Conservation (phyloP, 2,797 vertebrate genomes). For the Stomatorhinus walkeri region DNA sequence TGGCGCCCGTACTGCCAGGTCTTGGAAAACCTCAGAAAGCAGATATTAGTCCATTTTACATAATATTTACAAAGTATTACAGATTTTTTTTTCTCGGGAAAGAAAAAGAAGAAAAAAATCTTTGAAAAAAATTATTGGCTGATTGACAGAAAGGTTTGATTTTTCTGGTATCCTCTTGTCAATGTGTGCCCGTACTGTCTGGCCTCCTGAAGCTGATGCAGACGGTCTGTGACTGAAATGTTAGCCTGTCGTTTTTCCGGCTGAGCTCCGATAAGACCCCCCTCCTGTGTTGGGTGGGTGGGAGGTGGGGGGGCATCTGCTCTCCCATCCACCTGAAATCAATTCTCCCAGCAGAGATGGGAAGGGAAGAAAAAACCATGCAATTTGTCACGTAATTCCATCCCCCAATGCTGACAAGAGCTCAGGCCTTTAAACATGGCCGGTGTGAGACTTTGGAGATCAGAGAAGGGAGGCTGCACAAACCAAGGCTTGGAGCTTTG, state of each 20-base stretch:
- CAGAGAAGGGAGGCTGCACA: neutral
- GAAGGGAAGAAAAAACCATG: neutral
- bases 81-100: neutral
- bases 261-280: neutral
- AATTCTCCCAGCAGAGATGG: neutral
- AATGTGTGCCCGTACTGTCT: neutral
- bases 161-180: neutral
- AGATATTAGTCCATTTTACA: neutral
- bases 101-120: neutral
- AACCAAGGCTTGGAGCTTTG: neutral
- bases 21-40: neutral
- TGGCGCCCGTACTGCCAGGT: neutral
- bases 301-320: neutral
- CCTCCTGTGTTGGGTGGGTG: neutral
- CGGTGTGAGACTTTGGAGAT: neutral
- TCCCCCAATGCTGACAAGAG: neutral
- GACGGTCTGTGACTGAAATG: neutral
- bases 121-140: constrained; percentile 3
- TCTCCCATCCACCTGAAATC: constrained; percentile 5
- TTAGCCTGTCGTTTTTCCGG: neutral
- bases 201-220: neutral
- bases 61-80: neutral
- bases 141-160: constrained; percentile 1
- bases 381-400: neutral
- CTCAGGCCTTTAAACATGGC: neutral